Conservation (phyloP, 2,888 invertebrate genomes). For the Salticus scenicus region DNA sequence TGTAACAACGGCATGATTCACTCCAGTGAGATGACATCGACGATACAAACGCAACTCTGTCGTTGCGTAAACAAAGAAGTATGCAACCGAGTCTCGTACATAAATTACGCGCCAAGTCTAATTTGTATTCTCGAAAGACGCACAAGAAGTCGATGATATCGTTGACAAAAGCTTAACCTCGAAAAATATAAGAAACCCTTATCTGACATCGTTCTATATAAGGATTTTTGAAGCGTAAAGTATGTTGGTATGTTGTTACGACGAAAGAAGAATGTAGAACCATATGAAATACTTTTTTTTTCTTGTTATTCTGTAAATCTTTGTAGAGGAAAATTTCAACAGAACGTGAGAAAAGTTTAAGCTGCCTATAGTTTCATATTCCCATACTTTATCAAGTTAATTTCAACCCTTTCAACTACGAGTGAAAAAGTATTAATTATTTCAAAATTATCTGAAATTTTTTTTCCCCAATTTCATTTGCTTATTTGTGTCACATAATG, state of each 20-base stretch:
- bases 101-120: slow-evolving; percentile 28
- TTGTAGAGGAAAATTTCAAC: no score
- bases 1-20: not conserved
- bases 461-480: no score
- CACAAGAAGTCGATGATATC: slow-evolving; percentile 11
- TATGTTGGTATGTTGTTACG: not conserved
- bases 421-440: no score
- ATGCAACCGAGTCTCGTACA: slow-evolving; percentile 23
- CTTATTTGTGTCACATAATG: no score
- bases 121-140: slow-evolving; percentile 35
- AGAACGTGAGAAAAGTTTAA: no score
- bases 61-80: slow-evolving; percentile 40
- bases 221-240: not conserved
- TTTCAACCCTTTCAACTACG: no score
- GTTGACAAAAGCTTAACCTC: slow-evolving; percentile 11
- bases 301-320: no score
- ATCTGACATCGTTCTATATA: slow-evolving; percentile 13
- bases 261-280: no score
- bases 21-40: not conserved
- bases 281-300: no score
- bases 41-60: not conserved
- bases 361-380: no score
- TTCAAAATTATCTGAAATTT: no score
- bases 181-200: not conserved
- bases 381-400: no score